Evolutionary conservation across 2,888 invertebrate genomes (phyloP).

Genomic region (Conops quadrifasciatus): DNA sequence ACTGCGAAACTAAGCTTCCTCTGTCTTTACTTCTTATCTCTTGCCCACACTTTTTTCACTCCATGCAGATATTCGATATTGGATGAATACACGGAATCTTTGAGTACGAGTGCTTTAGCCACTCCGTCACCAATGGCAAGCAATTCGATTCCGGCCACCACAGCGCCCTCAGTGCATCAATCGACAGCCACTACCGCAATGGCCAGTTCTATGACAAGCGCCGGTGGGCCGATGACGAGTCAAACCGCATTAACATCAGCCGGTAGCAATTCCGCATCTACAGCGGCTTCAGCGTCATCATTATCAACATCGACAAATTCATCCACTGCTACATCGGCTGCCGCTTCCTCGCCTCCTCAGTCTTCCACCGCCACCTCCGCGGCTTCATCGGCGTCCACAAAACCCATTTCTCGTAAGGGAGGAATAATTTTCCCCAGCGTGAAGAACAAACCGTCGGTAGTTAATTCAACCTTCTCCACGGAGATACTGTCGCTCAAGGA

Average conservation of each 20-base stretch:
- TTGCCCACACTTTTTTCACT: no score
- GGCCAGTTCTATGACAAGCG: constrained; percentile 43
- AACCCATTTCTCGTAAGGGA: constrained; percentile 72
- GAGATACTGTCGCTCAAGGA: constrained; percentile 82
- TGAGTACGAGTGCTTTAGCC: constrained; percentile 47
- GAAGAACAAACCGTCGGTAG: constrained; percentile 88
- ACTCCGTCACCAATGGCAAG: constrained; percentile 56
- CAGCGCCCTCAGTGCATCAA: constrained; percentile 43
- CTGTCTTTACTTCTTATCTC: no score
- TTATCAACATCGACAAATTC: constrained; percentile 30
- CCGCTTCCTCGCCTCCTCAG: constrained; percentile 45
- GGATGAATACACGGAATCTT: constrained; percentile 60
- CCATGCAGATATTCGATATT: constrained; percentile 62
- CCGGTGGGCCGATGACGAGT: constrained; percentile 41
- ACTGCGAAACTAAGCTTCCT: not conserved
- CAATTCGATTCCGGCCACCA: constrained; percentile 57
- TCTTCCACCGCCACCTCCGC: constrained; percentile 47
- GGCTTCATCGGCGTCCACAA: constrained; percentile 55
- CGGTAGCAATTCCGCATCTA: constrained; percentile 33
- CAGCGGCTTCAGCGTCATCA: constrained; percentile 24
- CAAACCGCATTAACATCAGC: constrained; percentile 44
- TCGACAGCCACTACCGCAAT: constrained; percentile 52
- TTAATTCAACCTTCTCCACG: constrained; percentile 83
- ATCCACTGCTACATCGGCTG: constrained; percentile 40
- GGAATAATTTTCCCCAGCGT: constrained; percentile 91